phyloP scores from a whole-genome alignment of 1,140 invertebrate genomes.

The Tribolium castaneum region DNA sequence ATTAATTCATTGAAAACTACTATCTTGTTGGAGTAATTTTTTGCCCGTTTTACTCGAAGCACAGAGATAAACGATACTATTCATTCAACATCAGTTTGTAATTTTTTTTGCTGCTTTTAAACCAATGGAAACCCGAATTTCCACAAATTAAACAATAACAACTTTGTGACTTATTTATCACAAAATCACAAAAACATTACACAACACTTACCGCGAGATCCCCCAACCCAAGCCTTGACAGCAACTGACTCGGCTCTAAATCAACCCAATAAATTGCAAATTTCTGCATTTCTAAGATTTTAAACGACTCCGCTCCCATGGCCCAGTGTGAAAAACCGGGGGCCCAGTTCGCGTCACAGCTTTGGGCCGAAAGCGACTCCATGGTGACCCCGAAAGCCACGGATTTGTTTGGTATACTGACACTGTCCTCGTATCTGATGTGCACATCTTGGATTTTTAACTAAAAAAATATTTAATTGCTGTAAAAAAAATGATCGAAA shows the following conservation, averaged over 20 bases:
- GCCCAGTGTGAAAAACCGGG: slow-evolving; percentile 79
- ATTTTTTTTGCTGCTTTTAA: no score
- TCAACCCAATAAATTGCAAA: slow-evolving; percentile 93
- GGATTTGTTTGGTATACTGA: slow-evolving; percentile 73
- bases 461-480: slow-evolving; percentile 62
- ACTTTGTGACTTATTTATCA: no score
- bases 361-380: slow-evolving; percentile 85
- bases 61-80: no score
- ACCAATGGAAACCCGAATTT: no score
- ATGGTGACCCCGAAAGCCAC: slow-evolving; percentile 91
- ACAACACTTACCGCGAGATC: slow-evolving; percentile 74
- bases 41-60: no score
- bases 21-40: no score
- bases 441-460: slow-evolving; percentile 95
- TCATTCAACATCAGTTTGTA: no score
- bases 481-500: background rate
- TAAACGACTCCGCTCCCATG: slow-evolving; percentile 77
- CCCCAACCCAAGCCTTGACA: slow-evolving; percentile 74
- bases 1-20: no score
- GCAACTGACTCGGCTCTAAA: slow-evolving; percentile 70
- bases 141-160: no score
- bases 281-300: slow-evolving; percentile 88
- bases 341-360: slow-evolving; percentile 90
- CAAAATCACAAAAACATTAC: no score
- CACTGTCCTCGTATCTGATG: slow-evolving; percentile 92